These are phyloP conservation scores for Siphamia tubifer DNA, from an alignment of 2,113 vertebrate genomes.

Conservation along the genomic window DNA sequence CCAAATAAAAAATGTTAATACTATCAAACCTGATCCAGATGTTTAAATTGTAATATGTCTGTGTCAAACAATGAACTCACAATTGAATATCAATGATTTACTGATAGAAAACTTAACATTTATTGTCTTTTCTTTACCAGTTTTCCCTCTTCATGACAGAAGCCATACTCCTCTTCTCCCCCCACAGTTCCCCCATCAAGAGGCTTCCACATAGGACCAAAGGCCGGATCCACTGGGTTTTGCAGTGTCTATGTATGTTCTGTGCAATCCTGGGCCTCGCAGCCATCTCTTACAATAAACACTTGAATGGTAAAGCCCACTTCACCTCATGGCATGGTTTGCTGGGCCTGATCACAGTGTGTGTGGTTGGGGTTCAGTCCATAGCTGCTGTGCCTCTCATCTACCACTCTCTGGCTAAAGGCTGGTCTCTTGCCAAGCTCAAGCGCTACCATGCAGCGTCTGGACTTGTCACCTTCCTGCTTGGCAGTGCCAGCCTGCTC, in stretches of 20 bases:
- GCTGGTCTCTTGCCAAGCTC: constrained; percentile 91
- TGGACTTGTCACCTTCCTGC: constrained; percentile 88
- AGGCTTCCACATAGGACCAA: constrained; percentile 86
- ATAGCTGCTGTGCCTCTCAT: constrained; percentile 83
- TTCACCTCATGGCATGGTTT: constrained; percentile 91
- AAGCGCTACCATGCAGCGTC: constrained; percentile 92
- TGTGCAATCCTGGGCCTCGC: constrained; percentile 85
- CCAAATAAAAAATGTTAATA: too few relatives aligned
- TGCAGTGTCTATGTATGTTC: constrained; percentile 85
- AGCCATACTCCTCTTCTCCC: constrained; percentile 91
- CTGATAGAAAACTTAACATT: neutral
- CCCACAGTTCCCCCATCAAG: constrained; percentile 83
- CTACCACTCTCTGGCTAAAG: constrained; percentile 87
- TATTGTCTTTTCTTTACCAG: constrained; percentile 63
- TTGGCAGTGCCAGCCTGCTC: constrained; percentile 87
- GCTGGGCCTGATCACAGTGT: constrained; percentile 84
- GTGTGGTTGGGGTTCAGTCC: constrained; percentile 81
- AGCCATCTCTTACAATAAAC: constrained; percentile 88
- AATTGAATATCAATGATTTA: neutral
- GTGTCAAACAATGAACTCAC: too few relatives aligned
- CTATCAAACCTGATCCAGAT: too few relatives aligned
- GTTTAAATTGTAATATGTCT: too few relatives aligned
- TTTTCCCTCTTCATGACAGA: constrained; percentile 96
- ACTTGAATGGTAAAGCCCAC: constrained; percentile 87
- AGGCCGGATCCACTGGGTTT: constrained; percentile 87